Base-by-base conservation (phyloP, 2,888 invertebrate species). In the Drosophila anomelani region DNA sequence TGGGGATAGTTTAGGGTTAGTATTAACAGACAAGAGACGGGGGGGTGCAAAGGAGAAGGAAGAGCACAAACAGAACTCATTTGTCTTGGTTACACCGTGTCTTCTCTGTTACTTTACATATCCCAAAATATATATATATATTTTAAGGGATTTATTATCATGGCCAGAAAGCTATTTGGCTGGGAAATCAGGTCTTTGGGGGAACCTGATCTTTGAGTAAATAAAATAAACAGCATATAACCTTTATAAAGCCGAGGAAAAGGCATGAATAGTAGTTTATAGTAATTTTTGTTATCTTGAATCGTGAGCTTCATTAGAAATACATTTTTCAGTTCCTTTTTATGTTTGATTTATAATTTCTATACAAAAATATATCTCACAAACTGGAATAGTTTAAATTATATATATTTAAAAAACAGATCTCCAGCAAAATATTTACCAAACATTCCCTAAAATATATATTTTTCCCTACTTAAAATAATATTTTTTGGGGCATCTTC, bases 41-140 rank as follows among this genome's bases (percentile, higher is more conserved):
- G 46, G 0, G 3, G n/a, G 1, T 0, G 20, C 20, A 20, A 20
- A 20, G 8, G 9, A 4, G 32, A 20, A 8, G 12, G 4, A 13
- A n/a, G 41, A 41, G 51, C 34, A 20, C 51, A 51, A 34, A 15
- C 34, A 51, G 15, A 36, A 51, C 51, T 51, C 51, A 51, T 51
- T 51, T 51, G 51, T 51, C 51, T 51, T 51, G 51, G 51, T 51
- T 36, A 36, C 20, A 51, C 20, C 15, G 15, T 36, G 51, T 51
- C 34, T 36, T 51, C 23, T 8, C 13, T 10, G 20, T 51, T 51
- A 34, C 20, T 20, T 51, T 51, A 34, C 51, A 51, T 51, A 51
- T 13, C 34, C 17, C 34, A 9, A 13, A 20, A 15, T 8, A 20
- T 34, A 20, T 51, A 20, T 1, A 9, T 20, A 20, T 51, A 8